Evolutionary conservation across 2,797 vertebrate species (phyloP).

Genomic region (Crypturellus tataupa): DNA sequence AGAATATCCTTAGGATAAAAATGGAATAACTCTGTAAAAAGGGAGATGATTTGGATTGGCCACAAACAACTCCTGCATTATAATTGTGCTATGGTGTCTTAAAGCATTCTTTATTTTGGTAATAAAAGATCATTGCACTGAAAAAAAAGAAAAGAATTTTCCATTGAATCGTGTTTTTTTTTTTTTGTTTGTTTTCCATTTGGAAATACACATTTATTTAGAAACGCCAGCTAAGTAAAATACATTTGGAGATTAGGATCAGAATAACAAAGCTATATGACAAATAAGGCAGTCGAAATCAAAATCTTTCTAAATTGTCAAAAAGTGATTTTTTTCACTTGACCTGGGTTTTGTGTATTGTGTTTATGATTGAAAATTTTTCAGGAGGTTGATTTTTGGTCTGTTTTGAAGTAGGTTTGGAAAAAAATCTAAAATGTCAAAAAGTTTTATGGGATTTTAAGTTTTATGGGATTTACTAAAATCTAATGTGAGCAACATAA

Average conservation of each 20-base stretch:
- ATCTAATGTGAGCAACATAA: background rate
- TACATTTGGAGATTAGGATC: background rate
- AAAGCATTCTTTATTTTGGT: background rate
- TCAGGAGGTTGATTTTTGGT: background rate
- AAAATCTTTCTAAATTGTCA: background rate
- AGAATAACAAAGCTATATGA: background rate
- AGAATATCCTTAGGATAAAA: background rate
- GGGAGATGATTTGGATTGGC: background rate
- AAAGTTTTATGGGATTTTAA: background rate
- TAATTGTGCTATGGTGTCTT: background rate
- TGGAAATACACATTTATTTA: too few relatives aligned
- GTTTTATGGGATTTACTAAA: background rate
- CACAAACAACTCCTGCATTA: background rate
- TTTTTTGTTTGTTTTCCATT: too few relatives aligned
- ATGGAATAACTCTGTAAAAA: background rate
- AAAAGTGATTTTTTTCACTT: background rate
- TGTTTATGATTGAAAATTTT: rapidly evolving
- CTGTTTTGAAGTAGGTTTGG: background rate
- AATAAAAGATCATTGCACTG: background rate
- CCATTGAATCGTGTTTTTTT: background rate
- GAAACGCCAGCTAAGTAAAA: too few relatives aligned
- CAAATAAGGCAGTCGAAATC: background rate
- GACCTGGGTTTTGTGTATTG: background rate
- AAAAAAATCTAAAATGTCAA: background rate
- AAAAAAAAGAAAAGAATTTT: background rate